Conservation (phyloP, 2,888 invertebrate species). For the Leptarthrus brevirostris region DNA sequence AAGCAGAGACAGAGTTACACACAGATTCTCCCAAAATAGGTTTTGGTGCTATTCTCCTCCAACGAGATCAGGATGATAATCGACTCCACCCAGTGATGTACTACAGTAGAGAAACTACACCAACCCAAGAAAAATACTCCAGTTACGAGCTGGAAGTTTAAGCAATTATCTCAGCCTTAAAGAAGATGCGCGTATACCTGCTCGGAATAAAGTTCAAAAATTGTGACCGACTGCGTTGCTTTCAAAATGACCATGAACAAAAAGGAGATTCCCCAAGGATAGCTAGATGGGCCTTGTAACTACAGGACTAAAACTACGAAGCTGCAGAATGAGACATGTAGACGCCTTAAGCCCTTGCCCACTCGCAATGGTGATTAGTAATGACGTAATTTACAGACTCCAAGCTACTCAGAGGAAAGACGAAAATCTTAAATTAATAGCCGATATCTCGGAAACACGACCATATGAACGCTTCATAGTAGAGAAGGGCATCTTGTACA, state of each 20-base stretch:
- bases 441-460: conserved; percentile 37
- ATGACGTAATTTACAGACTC: conserved; percentile 27
- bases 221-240: conserved; percentile 59
- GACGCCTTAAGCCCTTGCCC: conserved; percentile 49
- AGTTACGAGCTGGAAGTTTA: conserved; percentile 57
- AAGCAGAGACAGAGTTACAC: conserved; percentile 54
- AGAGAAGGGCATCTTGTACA: conserved; percentile 43
- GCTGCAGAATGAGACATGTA: conserved; percentile 52
- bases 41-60: conserved; percentile 55
- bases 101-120: conserved; percentile 34
- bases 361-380: not conserved
- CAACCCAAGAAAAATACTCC: conserved; percentile 57
- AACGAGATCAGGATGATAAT: conserved; percentile 51
- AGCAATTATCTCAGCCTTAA: conserved; percentile 50
- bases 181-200: conserved; percentile 59
- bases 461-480: conserved; percentile 47
- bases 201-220: conserved; percentile 47
- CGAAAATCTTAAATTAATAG: conserved; percentile 36
- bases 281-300: conserved; percentile 49
- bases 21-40: conserved; percentile 55
- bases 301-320: conserved; percentile 52
- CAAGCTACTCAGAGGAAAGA: conserved; percentile 44
- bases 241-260: conserved; percentile 60
- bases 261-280: conserved; percentile 54
- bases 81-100: conserved; percentile 34